Conservation (phyloP, 2,113 vertebrate species). For the Poecile atricapillus region DNA sequence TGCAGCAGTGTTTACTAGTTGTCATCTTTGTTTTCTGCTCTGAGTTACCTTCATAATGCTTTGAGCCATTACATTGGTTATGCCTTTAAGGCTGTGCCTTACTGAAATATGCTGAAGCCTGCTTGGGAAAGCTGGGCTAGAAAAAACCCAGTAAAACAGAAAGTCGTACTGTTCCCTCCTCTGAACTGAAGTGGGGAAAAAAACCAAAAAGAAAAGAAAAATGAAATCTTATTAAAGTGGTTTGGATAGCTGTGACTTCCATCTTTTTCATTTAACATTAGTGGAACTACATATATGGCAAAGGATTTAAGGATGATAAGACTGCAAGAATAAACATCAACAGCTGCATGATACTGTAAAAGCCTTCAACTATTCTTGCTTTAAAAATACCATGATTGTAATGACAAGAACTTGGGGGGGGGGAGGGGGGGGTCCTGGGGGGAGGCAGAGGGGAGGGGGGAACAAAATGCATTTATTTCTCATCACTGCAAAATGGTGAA, state of each 20-base stretch:
- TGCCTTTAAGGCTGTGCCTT: background rate
- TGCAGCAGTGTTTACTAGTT: background rate
- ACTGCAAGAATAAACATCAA: background rate
- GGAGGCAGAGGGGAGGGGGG: accelerated
- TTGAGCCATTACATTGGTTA: background rate
- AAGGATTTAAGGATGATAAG: background rate
- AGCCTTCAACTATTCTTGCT: background rate
- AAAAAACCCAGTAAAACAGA: background rate
- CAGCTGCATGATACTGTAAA: background rate
- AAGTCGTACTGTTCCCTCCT: background rate
- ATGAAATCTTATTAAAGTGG: background rate
- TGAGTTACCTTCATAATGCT: background rate
- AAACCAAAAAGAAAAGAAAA: background rate
- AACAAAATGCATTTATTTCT: background rate
- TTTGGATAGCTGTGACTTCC: background rate
- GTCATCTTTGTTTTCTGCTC: background rate
- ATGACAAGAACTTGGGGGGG: background rate
- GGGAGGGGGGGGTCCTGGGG: too few species aligned
- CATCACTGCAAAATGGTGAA: background rate
- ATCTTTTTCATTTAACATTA: background rate
- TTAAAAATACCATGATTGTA: background rate
- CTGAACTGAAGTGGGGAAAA: accelerated
- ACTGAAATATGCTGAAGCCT: background rate
- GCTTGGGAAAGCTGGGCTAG: background rate
- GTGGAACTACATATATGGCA: background rate